phyloP scores from a whole-genome alignment of 1,140 invertebrate species.

The Latrodectus geometricus region DNA sequence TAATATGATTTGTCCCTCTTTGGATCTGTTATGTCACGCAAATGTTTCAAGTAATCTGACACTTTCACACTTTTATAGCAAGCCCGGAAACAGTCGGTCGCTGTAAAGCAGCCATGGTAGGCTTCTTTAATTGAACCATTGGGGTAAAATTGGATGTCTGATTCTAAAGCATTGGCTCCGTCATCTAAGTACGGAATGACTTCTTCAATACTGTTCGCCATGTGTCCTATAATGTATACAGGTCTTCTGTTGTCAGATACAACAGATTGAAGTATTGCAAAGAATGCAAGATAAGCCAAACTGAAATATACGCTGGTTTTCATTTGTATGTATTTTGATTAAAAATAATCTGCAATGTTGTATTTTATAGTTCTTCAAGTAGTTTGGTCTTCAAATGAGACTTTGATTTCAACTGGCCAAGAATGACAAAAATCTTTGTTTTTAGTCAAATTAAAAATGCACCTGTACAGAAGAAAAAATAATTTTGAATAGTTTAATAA shows the following conservation, averaged over 20 bases:
- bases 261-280: too few relatives aligned
- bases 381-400: too few relatives aligned
- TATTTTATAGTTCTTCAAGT: too few relatives aligned
- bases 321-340: too few relatives aligned
- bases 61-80: constrained; percentile 29
- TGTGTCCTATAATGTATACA: constrained; percentile 61
- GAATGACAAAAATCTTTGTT: too few relatives aligned
- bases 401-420: too few relatives aligned
- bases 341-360: too few relatives aligned
- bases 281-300: too few relatives aligned
- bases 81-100: constrained; percentile 50
- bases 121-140: constrained; percentile 44
- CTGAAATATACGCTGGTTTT: too few relatives aligned
- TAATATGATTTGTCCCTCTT: not conserved
- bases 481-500: too few relatives aligned
- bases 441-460: too few relatives aligned
- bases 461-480: too few relatives aligned
- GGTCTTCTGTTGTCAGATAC: constrained; percentile 22
- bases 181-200: constrained; percentile 41
- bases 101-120: constrained; percentile 30
- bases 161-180: constrained; percentile 61
- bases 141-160: constrained; percentile 53
- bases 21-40: constrained; percentile 32
- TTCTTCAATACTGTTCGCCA: constrained; percentile 60
- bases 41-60: constrained; percentile 43